phyloP scores from a whole-genome alignment of 2,113 vertebrate species.

The Meles meles region DNA sequence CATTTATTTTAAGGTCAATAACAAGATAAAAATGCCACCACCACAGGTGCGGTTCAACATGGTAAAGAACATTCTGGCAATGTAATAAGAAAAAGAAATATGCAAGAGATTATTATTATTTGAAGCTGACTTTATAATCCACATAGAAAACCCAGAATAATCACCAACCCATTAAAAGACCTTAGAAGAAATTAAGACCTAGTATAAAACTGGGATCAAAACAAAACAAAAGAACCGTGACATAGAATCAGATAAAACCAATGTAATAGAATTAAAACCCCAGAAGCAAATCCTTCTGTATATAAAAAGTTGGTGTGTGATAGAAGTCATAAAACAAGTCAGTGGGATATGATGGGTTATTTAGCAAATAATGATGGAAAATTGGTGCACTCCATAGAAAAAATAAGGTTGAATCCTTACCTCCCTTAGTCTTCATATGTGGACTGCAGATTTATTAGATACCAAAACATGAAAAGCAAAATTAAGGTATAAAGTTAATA shows the following conservation, averaged over 20 bases:
- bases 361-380: background rate
- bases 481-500: conserved; percentile 14
- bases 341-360: background rate
- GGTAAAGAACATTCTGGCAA: background rate
- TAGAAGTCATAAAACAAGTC: background rate
- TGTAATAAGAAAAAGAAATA: background rate
- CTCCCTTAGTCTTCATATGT: background rate
- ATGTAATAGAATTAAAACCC: background rate
- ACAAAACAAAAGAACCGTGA: background rate
- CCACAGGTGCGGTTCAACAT: background rate
- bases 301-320: background rate
- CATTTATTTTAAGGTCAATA: background rate
- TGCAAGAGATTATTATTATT: background rate
- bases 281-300: background rate
- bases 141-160: background rate
- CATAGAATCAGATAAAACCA: background rate
- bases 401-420: background rate
- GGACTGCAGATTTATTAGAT: background rate
- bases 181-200: background rate
- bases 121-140: background rate
- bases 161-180: background rate
- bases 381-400: background rate
- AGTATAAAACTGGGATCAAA: background rate
- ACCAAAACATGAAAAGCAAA: background rate
- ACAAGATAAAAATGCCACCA: background rate